Percentiles rank a stretch among this genome's conserved stretches.
Evolutionary conservation across 2,797 vertebrate genomes (phyloP).

Genomic region (Glossophaga mutica): DNA sequence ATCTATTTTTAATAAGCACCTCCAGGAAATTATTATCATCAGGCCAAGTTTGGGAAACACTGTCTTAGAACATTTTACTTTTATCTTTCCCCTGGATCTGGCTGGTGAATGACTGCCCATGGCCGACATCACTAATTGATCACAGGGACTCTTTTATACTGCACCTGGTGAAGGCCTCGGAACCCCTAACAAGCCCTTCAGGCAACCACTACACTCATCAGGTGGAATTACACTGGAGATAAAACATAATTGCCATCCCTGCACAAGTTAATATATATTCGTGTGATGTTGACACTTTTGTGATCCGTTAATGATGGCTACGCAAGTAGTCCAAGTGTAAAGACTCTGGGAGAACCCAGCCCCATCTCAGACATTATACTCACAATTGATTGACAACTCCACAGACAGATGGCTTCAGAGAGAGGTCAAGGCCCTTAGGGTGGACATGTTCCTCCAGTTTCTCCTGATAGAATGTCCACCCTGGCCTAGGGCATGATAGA

Average conservation of each 20-base stretch:
- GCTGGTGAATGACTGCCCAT: conserved; percentile 44
- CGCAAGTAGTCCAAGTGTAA: not conserved
- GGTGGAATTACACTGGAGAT: not conserved
- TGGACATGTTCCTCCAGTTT: not conserved
- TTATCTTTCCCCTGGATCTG: conserved; percentile 52
- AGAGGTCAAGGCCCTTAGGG: not conserved
- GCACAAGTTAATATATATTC: not conserved
- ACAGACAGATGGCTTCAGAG: not conserved
- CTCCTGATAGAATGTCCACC: not conserved
- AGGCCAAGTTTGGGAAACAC: conserved; percentile 47
- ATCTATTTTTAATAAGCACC: conserved; percentile 61
- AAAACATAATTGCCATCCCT: not conserved
- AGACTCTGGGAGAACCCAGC: not conserved
- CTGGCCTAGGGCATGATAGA: not conserved
- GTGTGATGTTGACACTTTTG: not conserved
- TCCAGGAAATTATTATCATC: conserved; percentile 45
- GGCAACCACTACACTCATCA: not conserved
- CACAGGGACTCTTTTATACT: conserved; percentile 50
- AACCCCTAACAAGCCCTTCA: conserved; percentile 23
- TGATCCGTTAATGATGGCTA: not conserved
- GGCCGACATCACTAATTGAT: conserved; percentile 68
- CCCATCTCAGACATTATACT: not conserved
- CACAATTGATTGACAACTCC: not conserved
- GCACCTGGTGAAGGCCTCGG: not conserved
- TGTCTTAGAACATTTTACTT: conserved; percentile 57